Evolutionary conservation across 2,888 invertebrate genomes (phyloP), one percentile per base, ranked within the genome.

Genomic region (Plagodis pulveraria): DNA sequence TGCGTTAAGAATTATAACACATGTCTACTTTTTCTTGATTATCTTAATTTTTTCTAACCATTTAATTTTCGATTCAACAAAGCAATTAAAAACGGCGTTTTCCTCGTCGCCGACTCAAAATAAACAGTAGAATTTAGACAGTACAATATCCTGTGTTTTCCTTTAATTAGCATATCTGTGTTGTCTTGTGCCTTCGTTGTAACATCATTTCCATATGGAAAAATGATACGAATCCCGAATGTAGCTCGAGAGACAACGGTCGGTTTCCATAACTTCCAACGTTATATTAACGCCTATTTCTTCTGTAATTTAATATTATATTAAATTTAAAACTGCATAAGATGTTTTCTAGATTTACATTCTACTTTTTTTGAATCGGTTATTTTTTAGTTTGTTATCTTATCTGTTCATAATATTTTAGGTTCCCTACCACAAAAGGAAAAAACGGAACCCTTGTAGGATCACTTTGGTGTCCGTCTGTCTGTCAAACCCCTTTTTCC

Each of bases 111-210:
- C 78, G 81, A 80, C 82, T 78, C 74, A 89, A 89, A 86, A 86
- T 83, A 89, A 91, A 91, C 88, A 64, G 56, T 51, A 55, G 35
- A 59, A 54, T 55, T 49, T 53, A 55, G 55, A 86, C 69, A 63
- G 78, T 76, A 78, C 76, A 76, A 84, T 79, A 80, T 81, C 81
- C 77, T 79, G 72, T 91, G 85, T 92, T 92, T 91, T 91, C 88
- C 84, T 91, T 92, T 90, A 91, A 91, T 92, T 91, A 92, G 81
- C 91, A 92, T 92, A 89, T 87, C 85, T 84, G 81, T 90, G 90
- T 91, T 90, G 87, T 91, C 91, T 91, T 92, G 84, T 82, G 70
- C 86, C 77, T 81, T 77, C 77, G 86, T 80, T 85, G 84, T 80
- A 86, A 84, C 84, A 87, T 82, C 84, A 92, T 92, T 91, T 89